Evolutionary conservation across 2,888 invertebrate genomes (phyloP), one percentile per base, ranked within the genome.

Genomic region (Phaedon cochleariae): DNA sequence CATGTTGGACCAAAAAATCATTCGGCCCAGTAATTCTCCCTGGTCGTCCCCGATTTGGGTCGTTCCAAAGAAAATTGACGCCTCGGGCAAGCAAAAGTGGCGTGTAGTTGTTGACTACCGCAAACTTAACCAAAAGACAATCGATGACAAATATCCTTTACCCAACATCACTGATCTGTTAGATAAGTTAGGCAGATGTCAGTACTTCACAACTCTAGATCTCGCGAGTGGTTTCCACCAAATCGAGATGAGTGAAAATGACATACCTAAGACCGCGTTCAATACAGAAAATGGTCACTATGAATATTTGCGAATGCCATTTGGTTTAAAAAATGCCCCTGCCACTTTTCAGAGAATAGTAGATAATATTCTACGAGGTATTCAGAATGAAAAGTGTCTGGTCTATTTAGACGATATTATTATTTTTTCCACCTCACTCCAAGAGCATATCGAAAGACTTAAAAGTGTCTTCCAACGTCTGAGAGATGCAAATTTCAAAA

Each of bases 191-290:
- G 59, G 64, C 12, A 1, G 54, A 7, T 37, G 52, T 21, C 48
- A 59, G 26, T 64, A 64, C 21, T 64, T 64, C 34, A 34, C 57
- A 18, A 63, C 58, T 1, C 15, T 58, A 18, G 59, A 64, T 37
- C 48, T 64, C 18, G 64, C 64, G 9, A 67, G 53, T 26, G 69
- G 67, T n/a, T 69, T 64, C 46, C 70, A 70, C 52, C 70, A 68
- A 29, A 67, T 70, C 22, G 62, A 68, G 62, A 66, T 68, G 58
- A 21, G 55, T 15, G 18, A 59, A 22, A 26, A 58, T 21, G 34
- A 46, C 15, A 62, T 66, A 5, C 15, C 51, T 41, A 67, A 65
- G 61, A 71, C 70, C 0, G 67, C 63, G 7, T 68, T 68, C 34
- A 52, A 41, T 7, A 45, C 52, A 22, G 64, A 62, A 15, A 60